These are phyloP conservation scores for Eciton burchellii DNA, from an alignment of 1,140 invertebrate genomes.

Conservation along the genomic window DNA sequence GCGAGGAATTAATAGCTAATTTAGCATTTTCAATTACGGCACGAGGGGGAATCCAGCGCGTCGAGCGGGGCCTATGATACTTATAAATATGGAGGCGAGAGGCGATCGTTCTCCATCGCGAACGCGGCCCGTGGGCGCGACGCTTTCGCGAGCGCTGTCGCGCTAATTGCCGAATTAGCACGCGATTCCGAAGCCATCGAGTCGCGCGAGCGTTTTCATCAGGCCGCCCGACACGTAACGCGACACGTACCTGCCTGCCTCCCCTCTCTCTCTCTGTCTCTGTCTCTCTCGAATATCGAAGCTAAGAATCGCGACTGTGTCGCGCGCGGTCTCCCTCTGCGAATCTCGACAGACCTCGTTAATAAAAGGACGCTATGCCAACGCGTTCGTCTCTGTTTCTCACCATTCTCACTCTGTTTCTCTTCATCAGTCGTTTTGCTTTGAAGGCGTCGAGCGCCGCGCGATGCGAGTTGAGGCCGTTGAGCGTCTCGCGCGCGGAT, in stretches of 20 bases:
- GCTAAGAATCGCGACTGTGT: not conserved
- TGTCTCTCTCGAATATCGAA: not conserved
- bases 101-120: not conserved
- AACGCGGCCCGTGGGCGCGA: conserved; percentile 43
- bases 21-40: conserved; percentile 72
- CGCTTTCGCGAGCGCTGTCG: conserved; percentile 59
- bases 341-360: not conserved
- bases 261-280: not conserved
- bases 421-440: not conserved
- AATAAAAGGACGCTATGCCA: not conserved
- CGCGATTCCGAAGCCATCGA: conserved; percentile 68
- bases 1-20: conserved; percentile 70
- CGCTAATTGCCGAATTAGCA: conserved; percentile 70
- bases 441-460: not conserved
- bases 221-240: not conserved
- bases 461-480: not conserved
- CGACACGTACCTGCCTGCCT: no score
- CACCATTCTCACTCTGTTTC: not conserved
- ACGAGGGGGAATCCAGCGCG: conserved; percentile 60
- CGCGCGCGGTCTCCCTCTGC: no score
- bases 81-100: conserved; percentile 69
- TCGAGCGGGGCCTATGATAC: conserved; percentile 15
- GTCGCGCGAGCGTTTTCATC: conserved; percentile 43
- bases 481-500: not conserved
- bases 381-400: no score